phyloP scores from a whole-genome alignment of 2,797 vertebrate genomes.

The Melanotaenia pygmaea region DNA sequence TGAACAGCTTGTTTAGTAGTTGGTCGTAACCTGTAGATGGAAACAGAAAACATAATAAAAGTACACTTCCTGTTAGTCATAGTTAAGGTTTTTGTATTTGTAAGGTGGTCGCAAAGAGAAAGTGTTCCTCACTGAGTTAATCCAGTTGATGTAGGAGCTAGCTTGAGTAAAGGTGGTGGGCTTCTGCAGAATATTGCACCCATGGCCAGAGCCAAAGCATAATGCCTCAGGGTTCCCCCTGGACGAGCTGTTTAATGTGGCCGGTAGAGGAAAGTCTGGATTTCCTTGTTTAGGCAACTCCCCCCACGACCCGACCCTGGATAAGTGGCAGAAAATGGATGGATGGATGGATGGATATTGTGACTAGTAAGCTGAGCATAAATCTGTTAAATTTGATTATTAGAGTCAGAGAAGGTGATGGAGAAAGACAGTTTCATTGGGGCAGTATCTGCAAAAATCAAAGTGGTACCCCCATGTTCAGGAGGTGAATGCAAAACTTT shows the following conservation, averaged over 20 bases:
- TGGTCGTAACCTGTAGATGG: slow-evolving; percentile 63
- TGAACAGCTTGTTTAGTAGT: slow-evolving; percentile 47
- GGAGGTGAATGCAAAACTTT: background rate
- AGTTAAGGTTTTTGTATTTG: slow-evolving; percentile 19
- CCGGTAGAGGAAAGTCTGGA: too few relatives aligned
- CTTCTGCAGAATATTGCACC: slow-evolving; percentile 85
- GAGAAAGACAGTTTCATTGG: slow-evolving; percentile 84
- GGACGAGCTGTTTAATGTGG: too few relatives aligned
- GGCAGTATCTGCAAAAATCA: slow-evolving; percentile 81
- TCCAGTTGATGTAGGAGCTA: slow-evolving; percentile 85
- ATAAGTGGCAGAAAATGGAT: too few relatives aligned
- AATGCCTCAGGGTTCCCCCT: too few relatives aligned
- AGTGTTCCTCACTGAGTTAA: slow-evolving; percentile 75
- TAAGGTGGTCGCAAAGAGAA: slow-evolving; percentile 9
- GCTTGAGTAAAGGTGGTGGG: slow-evolving; percentile 86
- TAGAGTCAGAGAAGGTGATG: slow-evolving; percentile 71
- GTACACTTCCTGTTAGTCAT: slow-evolving; percentile 42
- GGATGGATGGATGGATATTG: too few relatives aligned
- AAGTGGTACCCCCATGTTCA: background rate
- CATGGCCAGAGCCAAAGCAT: slow-evolving; percentile 81
- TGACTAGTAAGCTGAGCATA: too few relatives aligned
- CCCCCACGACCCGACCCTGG: too few relatives aligned
- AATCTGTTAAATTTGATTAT: too few relatives aligned
- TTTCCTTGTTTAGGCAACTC: too few relatives aligned
- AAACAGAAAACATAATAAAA: slow-evolving; percentile 35